Conservation (phyloP, 2,888 invertebrate species). For the Polydesmus complanatus region DNA sequence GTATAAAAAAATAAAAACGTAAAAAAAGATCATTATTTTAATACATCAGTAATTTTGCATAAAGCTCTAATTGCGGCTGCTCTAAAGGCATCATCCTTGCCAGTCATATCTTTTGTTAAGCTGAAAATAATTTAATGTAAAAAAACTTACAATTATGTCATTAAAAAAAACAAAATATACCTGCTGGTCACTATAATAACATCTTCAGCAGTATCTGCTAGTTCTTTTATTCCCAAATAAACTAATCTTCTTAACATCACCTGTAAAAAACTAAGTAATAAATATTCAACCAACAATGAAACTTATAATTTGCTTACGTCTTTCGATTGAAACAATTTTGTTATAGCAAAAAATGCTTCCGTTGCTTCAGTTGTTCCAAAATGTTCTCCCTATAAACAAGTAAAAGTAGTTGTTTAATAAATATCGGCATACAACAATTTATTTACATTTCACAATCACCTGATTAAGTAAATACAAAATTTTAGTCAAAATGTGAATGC, state of each 20-base stretch:
- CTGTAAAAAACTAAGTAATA: neutral
- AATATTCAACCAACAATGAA: neutral
- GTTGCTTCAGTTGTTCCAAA: slow-evolving; percentile 91
- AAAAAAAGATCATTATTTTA: slow-evolving; percentile 26
- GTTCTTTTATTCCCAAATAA: slow-evolving; percentile 78
- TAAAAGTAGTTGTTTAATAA: slow-evolving; percentile 12
- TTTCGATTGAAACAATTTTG: slow-evolving; percentile 94
- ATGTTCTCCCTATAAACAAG: slow-evolving; percentile 56
- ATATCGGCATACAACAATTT: slow-evolving; percentile 2
- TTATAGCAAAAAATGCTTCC: slow-evolving; percentile 98
- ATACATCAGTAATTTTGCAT: slow-evolving; percentile 91
- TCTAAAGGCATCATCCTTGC: slow-evolving; percentile 79
- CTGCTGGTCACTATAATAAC: slow-evolving; percentile 90
- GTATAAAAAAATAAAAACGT: neutral
- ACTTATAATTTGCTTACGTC: slow-evolving; percentile 43
- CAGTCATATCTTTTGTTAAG: slow-evolving; percentile 96
- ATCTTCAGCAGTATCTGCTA: slow-evolving; percentile 89
- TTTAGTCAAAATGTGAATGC: slow-evolving; percentile 88
- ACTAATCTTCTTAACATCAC: slow-evolving; percentile 82
- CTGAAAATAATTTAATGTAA: slow-evolving; percentile 52
- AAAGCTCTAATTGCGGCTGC: slow-evolving; percentile 94
- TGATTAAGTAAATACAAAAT: slow-evolving; percentile 91
- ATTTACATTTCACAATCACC: slow-evolving; percentile 31
- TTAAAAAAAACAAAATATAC: slow-evolving; percentile 21
- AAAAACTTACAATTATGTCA: slow-evolving; percentile 12